A percentile compares a stretch with the other conserved stretches of the same genome.
Evolutionary conservation across 2,113 vertebrate species (phyloP).

Genomic region (Entelurus aequoreus): DNA sequence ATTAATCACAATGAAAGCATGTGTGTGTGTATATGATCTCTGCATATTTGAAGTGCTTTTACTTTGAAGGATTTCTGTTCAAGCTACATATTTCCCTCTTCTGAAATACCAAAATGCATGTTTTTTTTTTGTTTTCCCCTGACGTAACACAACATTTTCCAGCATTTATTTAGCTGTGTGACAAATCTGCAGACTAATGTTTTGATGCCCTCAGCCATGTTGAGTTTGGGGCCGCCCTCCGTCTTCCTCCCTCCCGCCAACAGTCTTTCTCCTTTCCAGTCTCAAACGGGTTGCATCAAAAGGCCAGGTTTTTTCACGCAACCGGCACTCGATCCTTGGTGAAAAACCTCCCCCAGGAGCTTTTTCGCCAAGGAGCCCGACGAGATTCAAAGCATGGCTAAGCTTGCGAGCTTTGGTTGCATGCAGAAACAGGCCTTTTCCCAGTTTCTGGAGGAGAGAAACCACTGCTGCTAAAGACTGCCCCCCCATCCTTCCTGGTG

Average conservation of each 20-base stretch:
- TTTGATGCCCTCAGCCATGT: constrained; percentile 22
- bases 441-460: constrained; percentile 74
- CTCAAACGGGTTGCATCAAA: constrained; percentile 74
- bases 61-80: constrained; percentile 28
- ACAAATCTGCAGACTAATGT: constrained; percentile 16
- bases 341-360: constrained; percentile 58
- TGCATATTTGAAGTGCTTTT: constrained; percentile 33
- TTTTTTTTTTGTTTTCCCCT: background rate
- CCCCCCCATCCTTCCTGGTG: constrained; percentile 16
- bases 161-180: constrained; percentile 20
- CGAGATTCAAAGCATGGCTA: constrained; percentile 44
- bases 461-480: constrained; percentile 43
- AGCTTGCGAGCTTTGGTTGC: constrained; percentile 59
- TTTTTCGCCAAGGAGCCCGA: constrained; percentile 59
- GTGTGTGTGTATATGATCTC: constrained; percentile 44
- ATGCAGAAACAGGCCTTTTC: constrained; percentile 76
- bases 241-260: constrained; percentile 50
- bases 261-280: constrained; percentile 72
- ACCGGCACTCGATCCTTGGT: constrained; percentile 65
- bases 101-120: constrained; percentile 35
- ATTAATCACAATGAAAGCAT: constrained; percentile 50
- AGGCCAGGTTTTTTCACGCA: constrained; percentile 72
- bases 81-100: constrained; percentile 16
- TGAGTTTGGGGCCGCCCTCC: constrained; percentile 39
- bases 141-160: background rate